Conservation (phyloP, 2,888 invertebrate genomes). For the Ichneumoninae sp. region DNA sequence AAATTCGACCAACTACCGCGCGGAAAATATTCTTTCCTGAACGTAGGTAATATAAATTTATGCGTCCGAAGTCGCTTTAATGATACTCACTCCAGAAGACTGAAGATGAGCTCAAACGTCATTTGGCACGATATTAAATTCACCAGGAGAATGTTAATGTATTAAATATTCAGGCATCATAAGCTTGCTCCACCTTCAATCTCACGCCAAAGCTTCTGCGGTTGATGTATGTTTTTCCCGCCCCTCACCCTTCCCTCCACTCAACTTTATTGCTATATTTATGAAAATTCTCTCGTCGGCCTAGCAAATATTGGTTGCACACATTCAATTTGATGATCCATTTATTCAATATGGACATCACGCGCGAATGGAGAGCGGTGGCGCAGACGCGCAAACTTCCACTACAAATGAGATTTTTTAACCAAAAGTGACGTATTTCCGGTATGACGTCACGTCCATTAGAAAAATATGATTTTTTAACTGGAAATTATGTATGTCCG, state of each 20-base stretch:
- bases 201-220: background rate
- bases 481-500: no score
- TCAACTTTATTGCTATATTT: background rate
- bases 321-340: background rate
- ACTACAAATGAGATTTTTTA: background rate
- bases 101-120: background rate
- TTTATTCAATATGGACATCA: background rate
- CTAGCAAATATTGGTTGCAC: background rate
- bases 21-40: background rate
- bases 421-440: background rate
- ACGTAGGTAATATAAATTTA: background rate
- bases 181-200: background rate
- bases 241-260: background rate
- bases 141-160: background rate
- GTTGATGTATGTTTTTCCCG: background rate
- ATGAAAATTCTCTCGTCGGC: background rate
- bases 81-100: background rate
- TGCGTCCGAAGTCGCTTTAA: background rate
- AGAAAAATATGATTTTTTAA: no score
- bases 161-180: background rate
- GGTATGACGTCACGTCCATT: no score
- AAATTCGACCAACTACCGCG: background rate
- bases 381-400: background rate
- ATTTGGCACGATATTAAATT: constrained; percentile 1
- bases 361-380: no score